A percentile compares a stretch with the other conserved stretches of the same genome.
phyloP scores from a whole-genome alignment of 2,888 invertebrate species.

The Pharmacophagus antenor region DNA sequence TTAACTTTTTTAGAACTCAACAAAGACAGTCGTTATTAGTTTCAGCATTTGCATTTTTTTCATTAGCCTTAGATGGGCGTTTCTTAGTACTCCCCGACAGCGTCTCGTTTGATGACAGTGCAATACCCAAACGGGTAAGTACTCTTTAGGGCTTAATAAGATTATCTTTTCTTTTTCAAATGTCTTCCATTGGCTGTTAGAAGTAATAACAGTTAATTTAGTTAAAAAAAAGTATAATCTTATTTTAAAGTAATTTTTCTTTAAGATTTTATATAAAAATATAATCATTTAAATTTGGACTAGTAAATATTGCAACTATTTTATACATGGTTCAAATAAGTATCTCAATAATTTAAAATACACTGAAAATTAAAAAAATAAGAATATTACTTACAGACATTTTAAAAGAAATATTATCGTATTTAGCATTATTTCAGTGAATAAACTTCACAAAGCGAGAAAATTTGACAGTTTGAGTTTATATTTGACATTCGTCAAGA shows the following conservation, averaged over 20 bases:
- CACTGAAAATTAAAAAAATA: too few species aligned
- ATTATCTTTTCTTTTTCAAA: slow-evolving; percentile 13
- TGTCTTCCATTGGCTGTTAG: neutral
- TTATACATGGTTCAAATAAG: too few species aligned
- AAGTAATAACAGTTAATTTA: neutral
- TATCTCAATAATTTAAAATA: too few species aligned
- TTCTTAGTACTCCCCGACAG: slow-evolving; percentile 21
- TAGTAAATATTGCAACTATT: too few species aligned
- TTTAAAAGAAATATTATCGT: too few species aligned
- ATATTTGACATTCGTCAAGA: too few species aligned
- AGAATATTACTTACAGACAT: too few species aligned
- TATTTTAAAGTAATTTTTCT: neutral
- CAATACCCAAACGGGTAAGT: slow-evolving; percentile 21
- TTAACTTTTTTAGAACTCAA: slow-evolving; percentile 22
- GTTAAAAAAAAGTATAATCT: too few species aligned
- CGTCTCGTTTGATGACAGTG: slow-evolving; percentile 26
- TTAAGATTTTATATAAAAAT: too few species aligned
- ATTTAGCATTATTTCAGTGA: too few species aligned
- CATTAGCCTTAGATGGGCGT: slow-evolving; percentile 57
- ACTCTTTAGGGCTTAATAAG: slow-evolving; percentile 13
- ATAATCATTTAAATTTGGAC: too few species aligned
- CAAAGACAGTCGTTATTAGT: slow-evolving; percentile 26
- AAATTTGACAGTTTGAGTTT: neutral
- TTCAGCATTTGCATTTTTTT: slow-evolving; percentile 70
- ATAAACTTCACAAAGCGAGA: neutral